These are phyloP conservation scores for Syritta pipiens DNA, from an alignment of 2,888 invertebrate genomes.

Conservation along the genomic window DNA sequence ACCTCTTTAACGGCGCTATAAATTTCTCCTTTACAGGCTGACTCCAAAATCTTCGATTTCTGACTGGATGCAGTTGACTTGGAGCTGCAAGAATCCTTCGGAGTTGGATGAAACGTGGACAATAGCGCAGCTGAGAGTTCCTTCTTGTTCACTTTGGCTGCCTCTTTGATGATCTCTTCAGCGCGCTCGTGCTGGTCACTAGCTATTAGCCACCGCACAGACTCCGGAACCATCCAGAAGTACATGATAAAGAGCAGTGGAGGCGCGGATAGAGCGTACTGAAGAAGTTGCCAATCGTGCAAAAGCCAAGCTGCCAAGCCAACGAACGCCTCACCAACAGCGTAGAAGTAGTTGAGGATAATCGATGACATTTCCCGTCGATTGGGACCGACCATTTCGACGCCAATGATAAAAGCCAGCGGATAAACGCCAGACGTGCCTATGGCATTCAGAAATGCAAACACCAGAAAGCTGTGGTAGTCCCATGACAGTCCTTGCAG, in stretches of 20 bases:
- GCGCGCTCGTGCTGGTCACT: conserved; percentile 81
- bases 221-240: conserved; percentile 84
- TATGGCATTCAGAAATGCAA: conserved; percentile 82
- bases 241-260: conserved; percentile 82
- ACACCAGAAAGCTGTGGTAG: conserved; percentile 80
- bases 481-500: conserved; percentile 81
- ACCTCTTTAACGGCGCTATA: conserved; percentile 79
- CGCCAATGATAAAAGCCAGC: conserved; percentile 82
- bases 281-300: conserved; percentile 82
- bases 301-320: conserved; percentile 82
- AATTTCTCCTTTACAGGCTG: conserved; percentile 76
- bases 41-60: too few relatives aligned
- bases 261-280: conserved; percentile 82
- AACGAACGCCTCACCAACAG: conserved; percentile 83
- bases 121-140: conserved; percentile 79
- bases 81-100: conserved; percentile 42
- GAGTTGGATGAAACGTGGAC: conserved; percentile 77
- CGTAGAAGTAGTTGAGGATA: conserved; percentile 84
- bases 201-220: conserved; percentile 84
- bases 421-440: conserved; percentile 84
- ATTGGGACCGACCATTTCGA: conserved; percentile 84
- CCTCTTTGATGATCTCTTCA: conserved; percentile 81
- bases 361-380: conserved; percentile 83
- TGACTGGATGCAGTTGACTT: background rate
- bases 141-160: conserved; percentile 81